These are phyloP conservation scores for Neodontobutis hainanensis DNA, from an alignment of 2,113 vertebrate genomes.

Conservation along the genomic window DNA sequence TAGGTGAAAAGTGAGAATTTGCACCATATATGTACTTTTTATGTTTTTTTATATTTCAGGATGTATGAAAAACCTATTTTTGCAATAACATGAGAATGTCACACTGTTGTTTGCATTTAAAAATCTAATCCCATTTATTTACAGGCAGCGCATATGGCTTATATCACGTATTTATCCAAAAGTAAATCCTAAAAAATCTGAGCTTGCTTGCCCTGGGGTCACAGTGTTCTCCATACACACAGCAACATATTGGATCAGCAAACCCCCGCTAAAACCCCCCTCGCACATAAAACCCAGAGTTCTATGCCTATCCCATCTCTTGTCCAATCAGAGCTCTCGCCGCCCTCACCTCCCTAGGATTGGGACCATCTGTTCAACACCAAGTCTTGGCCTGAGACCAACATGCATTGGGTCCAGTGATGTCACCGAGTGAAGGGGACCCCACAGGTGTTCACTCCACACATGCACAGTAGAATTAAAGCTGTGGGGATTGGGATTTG, in stretches of 20 bases:
- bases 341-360: slow-evolving; percentile 40
- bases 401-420: slow-evolving; percentile 20
- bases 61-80: no score
- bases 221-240: slow-evolving; percentile 19
- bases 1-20: no score
- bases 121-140: no score
- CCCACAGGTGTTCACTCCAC: slow-evolving; percentile 14
- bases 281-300: slow-evolving; percentile 19
- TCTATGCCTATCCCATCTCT: slow-evolving; percentile 22
- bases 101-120: no score
- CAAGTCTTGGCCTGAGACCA: slow-evolving; percentile 21
- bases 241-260: slow-evolving; percentile 28
- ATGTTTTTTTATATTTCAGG: no score
- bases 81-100: no score
- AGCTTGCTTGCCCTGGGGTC: slow-evolving; percentile 9
- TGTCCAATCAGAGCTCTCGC: slow-evolving; percentile 43
- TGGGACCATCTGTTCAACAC: slow-evolving; percentile 62
- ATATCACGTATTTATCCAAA: neutral
- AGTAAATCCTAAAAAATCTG: slow-evolving; percentile 13
- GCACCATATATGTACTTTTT: no score
- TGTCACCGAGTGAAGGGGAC: slow-evolving; percentile 38
- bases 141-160: no score
- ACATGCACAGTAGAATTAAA: slow-evolving; percentile 26
- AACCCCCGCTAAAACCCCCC: slow-evolving; percentile 21
- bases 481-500: slow-evolving; percentile 35